Evolutionary conservation across 2,797 vertebrate genomes (phyloP), one percentile per base, ranked within the genome.

Genomic region (Peromyscus aztecus): DNA sequence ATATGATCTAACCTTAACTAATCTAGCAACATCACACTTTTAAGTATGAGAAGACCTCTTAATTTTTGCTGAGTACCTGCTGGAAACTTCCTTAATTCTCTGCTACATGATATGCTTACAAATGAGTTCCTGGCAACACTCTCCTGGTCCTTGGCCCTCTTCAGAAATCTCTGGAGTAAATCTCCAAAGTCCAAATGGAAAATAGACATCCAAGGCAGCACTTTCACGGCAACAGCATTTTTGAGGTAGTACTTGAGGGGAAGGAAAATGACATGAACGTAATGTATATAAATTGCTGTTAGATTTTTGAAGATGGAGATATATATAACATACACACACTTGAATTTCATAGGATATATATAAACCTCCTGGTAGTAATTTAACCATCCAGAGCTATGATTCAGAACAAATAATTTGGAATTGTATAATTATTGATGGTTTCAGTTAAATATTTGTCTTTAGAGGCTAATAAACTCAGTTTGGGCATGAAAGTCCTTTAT

Each of bases 111-210:
- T 73, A 77, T 94, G 11, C 21, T 96, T 96, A 63, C 71, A 80
- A 94, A 95, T 91, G 14, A 91, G 21, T 96, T 97, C 91, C 78
- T 96, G 63, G 94, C 96, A 97, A 89, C 61, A 24, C 14, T 52
- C 65, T 71, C 61, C 75, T 40, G 88, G 63, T 57, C 40, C 90
- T 86, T 46, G 93, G 71, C 91, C 31, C 40, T 85, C 40, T 87
- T 95, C 63, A 93, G 21, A 92, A 78, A 6, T 95, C 59, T 97
- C 67, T 85, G 86, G 34, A 94, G 29, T 63, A 67, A 0, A 69
- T 81, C 94, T 89, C 69, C 37, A 96, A 95, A 95, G 7, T 90
- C 16, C 81, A 94, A 85, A 81, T 63, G 27, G 83, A 89, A 91
- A 95, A 57, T 8, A 85, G 59, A 55, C 6, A 80, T 90, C 73